Evolutionary conservation across 1,140 invertebrate species (phyloP), one percentile per base, ranked within the genome.

Genomic region (Caerostris darwini): DNA sequence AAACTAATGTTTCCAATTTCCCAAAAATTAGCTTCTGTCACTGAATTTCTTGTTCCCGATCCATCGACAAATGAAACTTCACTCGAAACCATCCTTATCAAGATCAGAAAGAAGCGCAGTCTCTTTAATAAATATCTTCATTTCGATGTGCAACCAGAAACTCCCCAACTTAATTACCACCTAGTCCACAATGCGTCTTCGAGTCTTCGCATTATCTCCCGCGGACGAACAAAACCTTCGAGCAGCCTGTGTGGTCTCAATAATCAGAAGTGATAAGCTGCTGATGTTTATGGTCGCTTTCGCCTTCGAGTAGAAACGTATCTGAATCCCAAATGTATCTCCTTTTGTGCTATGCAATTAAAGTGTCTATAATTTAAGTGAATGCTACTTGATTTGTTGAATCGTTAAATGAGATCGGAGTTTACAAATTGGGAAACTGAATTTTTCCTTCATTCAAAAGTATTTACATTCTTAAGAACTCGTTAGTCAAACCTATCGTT

Each of bases 211-310:
- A 77, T 77, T 12, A 77, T 77, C n/a, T 53, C 2, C 34, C 34
- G 53, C 34, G 7, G 8, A 12, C 71, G 71, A 10, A 53, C 3
- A 77, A 34, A 77, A 77, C 71, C 34, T 77, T 77, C 71, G 34
- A 50, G 12, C 71, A 50, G 5, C 71, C 50, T 77, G 71, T 77
- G 71, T 77, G 71, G 71, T 77, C 71, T 77, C 71, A 77, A 77
- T 77, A 77, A 77, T 50, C 71, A 53, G 71, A 77, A 12, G 7
- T 12, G 71, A 77, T 12, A 12, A 50, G 71, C 71, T 50, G 5
- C 4, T 53, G 71, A 77, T 34, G 53, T 77, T 53, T 77, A 77
- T 53, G 34, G 34, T 34, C 34, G 34, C 34, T 34, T 34, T 34
- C 53, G 50, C 71, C 34, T 77, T 77, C 71, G 34, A 34, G 8